Base-by-base conservation (phyloP, 2,888 invertebrate genomes). In the Trachelus iudaicus region DNA sequence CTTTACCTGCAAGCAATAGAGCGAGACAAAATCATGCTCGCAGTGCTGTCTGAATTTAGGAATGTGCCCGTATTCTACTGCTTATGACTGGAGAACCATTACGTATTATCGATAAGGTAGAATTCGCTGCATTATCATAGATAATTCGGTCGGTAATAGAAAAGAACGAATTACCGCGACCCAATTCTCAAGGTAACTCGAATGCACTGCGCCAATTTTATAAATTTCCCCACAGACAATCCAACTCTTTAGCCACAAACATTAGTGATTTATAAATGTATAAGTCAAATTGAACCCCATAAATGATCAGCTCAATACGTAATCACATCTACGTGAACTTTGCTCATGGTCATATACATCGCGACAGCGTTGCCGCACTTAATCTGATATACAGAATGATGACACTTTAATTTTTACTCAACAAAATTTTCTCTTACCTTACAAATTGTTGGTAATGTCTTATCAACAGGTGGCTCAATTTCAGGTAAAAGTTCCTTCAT, bases 401-500 rank as follows among this genome's bases (percentile, higher is more conserved):
- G 56, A 56, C 23, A 23, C 40, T 40, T 15, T 23, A 23, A 56
- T 0, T 23, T 56, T 23, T 56, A 56, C 23, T 23, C 1, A 23
- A 56, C 56, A 1, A 56, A 40, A 68, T 79, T 76, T 76, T 76
- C 33, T 69, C 37, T 31, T 71, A 71, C 73, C 73, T 31, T 71
- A 34, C 15, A 15, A 31, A 34, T 30, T 11, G 40, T 74, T 35
- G 15, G 23, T 34, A n/a, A 9, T n/a, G 0, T 56, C 23, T 56
- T 56, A 56, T 56, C 56, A 56, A 1, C 23, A 56, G 56, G 56
- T 56, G 56, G 23, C 9, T 92, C 92, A 11, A 92, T 91, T 15
- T 91, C 93, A 0, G 94, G 94, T 76, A 93, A 93, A 33, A 94
- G 90, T 77, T 93, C 92, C 82, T 92, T 87, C 94, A 94, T 94